These are phyloP conservation scores for Aulostomus chinensis DNA, from an alignment of 2,797 vertebrate species.

Conservation along the genomic window DNA sequence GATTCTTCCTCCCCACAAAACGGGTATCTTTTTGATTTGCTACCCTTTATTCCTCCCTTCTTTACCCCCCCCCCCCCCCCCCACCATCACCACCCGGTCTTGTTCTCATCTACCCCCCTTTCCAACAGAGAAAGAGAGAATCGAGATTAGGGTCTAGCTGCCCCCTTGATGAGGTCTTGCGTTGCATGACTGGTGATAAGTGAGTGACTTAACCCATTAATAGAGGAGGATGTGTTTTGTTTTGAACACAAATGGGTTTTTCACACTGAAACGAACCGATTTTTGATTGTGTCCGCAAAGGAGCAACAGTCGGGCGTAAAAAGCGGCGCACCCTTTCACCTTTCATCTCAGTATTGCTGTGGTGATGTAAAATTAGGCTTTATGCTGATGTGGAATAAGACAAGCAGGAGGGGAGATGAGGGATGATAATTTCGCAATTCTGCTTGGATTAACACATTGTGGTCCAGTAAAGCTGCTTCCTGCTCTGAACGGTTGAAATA, in stretches of 20 bases:
- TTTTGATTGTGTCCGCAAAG: constrained; percentile 72
- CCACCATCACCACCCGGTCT: no score
- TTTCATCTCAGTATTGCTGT: constrained; percentile 78
- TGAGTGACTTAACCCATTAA: constrained; percentile 80
- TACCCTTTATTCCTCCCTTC: constrained; percentile 70
- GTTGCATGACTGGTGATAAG: constrained; percentile 89
- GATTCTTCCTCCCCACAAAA: constrained; percentile 84
- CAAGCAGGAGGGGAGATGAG: constrained; percentile 71
- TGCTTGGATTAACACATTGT: constrained; percentile 81
- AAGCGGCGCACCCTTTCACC: constrained; percentile 73
- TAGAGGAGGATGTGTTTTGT: constrained; percentile 86
- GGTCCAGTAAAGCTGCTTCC: constrained; percentile 61
- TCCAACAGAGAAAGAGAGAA: constrained; percentile 77
- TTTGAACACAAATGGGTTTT: constrained; percentile 89
- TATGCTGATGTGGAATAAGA: constrained; percentile 75
- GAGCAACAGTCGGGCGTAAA: constrained; percentile 66
- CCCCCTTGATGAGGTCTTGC: constrained; percentile 87
- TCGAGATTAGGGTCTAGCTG: constrained; percentile 66
- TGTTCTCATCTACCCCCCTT: constrained; percentile 22
- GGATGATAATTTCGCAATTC: constrained; percentile 73
- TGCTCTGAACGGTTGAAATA: constrained; percentile 31
- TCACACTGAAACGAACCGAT: constrained; percentile 77
- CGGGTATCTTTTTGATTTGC: constrained; percentile 39
- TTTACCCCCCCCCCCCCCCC: neutral
- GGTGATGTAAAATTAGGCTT: constrained; percentile 77